Evolutionary conservation across 2,888 invertebrate species (phyloP).

Genomic region (Diplazon laetatorius): DNA sequence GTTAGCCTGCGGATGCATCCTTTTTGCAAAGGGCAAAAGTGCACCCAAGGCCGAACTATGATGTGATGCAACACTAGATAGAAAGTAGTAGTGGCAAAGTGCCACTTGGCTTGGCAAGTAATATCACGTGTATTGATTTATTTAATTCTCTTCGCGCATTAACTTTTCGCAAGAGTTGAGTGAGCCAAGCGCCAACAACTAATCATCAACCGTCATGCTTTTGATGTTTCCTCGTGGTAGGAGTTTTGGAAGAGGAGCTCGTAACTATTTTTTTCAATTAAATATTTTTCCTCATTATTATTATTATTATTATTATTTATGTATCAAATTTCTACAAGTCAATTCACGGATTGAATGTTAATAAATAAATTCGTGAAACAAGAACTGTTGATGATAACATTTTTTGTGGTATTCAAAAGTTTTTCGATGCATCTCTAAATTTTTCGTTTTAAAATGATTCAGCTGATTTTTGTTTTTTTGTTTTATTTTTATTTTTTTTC

Average conservation of each 20-base stretch:
- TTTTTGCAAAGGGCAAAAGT: conserved; percentile 43
- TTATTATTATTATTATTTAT: too few relatives aligned
- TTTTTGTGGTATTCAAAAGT: neutral
- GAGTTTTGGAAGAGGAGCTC: too few relatives aligned
- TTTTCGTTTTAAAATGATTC: neutral
- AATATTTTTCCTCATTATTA: too few relatives aligned
- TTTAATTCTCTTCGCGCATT: conserved; percentile 28
- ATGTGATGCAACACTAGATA: conserved; percentile 55
- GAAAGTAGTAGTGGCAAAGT: conserved; percentile 70
- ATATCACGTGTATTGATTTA: conserved; percentile 61
- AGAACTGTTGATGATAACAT: too few relatives aligned
- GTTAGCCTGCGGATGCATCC: conserved; percentile 14
- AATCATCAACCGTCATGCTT: neutral
- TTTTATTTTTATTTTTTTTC: conserved; percentile 1
- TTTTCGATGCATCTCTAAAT: neutral
- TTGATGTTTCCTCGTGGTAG: too few relatives aligned
- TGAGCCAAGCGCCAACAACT: conserved; percentile 2
- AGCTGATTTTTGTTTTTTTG: neutral
- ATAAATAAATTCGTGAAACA: too few relatives aligned
- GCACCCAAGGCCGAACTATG: conserved; percentile 42
- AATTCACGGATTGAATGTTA: too few relatives aligned
- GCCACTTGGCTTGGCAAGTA: conserved; percentile 74
- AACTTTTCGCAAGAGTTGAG: conserved; percentile 28
- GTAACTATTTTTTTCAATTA: too few relatives aligned
- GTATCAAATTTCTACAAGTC: too few relatives aligned